Percentiles rank a stretch among this genome's conserved stretches.
These are phyloP conservation scores for Pelochelys cantorii DNA, from an alignment of 2,797 vertebrate genomes.

Conservation along the genomic window DNA sequence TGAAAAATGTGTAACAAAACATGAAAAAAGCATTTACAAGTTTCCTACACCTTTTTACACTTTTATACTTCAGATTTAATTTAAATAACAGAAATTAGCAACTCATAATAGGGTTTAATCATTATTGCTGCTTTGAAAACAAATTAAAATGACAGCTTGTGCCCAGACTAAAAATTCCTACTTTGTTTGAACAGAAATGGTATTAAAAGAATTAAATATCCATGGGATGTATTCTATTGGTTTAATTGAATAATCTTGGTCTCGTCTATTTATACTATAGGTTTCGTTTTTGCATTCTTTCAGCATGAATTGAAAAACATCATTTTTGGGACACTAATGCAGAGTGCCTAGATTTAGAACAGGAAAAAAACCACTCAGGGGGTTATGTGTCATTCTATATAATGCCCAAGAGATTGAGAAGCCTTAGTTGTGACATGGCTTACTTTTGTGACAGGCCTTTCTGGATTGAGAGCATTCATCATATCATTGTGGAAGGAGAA, in stretches of 20 bases:
- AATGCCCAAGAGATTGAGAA: background rate
- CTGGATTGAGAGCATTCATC: background rate
- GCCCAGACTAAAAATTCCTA: background rate
- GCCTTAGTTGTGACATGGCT: background rate
- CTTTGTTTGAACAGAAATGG: background rate
- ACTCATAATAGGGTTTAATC: background rate
- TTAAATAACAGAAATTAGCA: background rate
- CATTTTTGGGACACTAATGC: background rate
- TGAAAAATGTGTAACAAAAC: background rate
- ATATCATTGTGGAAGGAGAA: background rate
- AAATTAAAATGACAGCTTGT: background rate
- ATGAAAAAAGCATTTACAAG: background rate
- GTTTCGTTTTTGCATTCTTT: accelerated
- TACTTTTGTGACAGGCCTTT: background rate
- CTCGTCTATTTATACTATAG: background rate
- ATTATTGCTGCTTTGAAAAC: background rate
- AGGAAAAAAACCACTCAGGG: background rate
- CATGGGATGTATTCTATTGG: background rate
- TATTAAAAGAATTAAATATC: accelerated
- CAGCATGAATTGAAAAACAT: background rate
- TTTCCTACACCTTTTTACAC: background rate
- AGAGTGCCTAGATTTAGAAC: background rate
- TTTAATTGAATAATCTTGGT: background rate
- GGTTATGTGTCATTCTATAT: background rate
- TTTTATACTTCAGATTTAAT: background rate